phyloP scores from a whole-genome alignment of 2,888 invertebrate species.

The Argyresthia goedartella region DNA sequence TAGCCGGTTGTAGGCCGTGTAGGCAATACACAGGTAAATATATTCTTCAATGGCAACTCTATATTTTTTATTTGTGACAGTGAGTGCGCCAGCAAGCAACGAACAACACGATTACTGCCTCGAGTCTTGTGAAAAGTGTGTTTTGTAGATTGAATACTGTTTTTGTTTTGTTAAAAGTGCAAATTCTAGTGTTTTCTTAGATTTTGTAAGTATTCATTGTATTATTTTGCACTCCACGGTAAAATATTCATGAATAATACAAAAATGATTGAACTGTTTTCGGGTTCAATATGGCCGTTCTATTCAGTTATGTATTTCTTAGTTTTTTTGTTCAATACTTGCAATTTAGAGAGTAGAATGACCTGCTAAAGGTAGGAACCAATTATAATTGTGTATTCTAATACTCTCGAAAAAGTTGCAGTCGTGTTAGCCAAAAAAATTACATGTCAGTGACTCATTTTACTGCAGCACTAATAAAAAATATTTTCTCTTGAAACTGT shows the following conservation, averaged over 20 bases:
- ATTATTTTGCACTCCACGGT: neutral
- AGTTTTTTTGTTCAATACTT: constrained; percentile 17
- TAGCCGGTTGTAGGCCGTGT: too few species aligned
- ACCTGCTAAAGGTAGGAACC: neutral
- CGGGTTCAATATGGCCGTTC: constrained; percentile 68
- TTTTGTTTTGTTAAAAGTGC: constrained; percentile 46
- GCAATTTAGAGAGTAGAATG: constrained; percentile 4
- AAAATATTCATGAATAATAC: neutral
- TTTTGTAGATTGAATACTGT: constrained; percentile 41
- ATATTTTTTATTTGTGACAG: constrained; percentile 17
- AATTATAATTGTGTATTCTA: too few species aligned
- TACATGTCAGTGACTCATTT: neutral
- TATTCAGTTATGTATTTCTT: constrained; percentile 31
- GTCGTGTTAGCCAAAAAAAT: neutral
- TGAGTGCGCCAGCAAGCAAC: constrained; percentile 30
- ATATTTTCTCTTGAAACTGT: neutral
- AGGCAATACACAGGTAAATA: too few species aligned
- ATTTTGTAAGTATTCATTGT: constrained; percentile 48
- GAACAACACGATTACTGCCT: constrained; percentile 59
- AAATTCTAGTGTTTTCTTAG: constrained; percentile 39
- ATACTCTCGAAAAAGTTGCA: neutral
- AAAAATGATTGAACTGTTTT: constrained; percentile 14
- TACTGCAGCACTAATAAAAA: neutral
- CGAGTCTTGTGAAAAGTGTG: constrained; percentile 58
- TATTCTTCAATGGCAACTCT: too few species aligned